phyloP scores from a whole-genome alignment of 2,113 vertebrate genomes.

The Benthochromis sp. region DNA sequence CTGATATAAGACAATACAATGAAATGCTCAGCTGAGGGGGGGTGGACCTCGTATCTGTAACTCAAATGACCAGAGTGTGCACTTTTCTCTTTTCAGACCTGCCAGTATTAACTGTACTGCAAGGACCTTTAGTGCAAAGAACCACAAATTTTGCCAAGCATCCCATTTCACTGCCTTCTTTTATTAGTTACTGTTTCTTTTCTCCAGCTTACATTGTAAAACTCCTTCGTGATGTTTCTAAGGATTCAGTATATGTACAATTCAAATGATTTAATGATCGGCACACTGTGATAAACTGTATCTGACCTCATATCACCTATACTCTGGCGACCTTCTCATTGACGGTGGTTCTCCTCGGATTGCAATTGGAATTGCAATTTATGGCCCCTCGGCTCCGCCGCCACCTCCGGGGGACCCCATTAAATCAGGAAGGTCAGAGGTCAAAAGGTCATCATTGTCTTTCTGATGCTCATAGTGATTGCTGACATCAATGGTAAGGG shows the following conservation, averaged over 20 bases:
- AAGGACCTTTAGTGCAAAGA: background rate
- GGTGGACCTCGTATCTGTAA: background rate
- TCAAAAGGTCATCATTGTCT: conserved; percentile 13
- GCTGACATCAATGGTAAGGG: background rate
- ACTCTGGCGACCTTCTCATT: background rate
- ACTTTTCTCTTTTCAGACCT: background rate
- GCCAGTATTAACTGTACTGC: background rate
- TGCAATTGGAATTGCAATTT: conserved; percentile 12
- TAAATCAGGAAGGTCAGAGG: conserved; percentile 14
- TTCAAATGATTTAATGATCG: background rate
- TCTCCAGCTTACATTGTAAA: background rate
- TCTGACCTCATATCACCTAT: background rate
- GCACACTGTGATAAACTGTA: background rate
- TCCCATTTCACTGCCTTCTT: background rate
- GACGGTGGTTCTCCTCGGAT: background rate
- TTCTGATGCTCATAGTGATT: background rate
- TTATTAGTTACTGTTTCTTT: background rate
- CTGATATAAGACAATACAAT: background rate
- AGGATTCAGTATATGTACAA: background rate
- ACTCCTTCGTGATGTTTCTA: background rate
- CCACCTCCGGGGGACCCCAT: background rate
- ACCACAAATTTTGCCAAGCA: background rate
- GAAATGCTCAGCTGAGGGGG: background rate
- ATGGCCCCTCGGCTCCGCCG: background rate
- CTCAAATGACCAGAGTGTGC: background rate